Conservation (phyloP, 37 sponge, comb jelly and placozoan genomes). For the Cladorhizidae sp. region DNA sequence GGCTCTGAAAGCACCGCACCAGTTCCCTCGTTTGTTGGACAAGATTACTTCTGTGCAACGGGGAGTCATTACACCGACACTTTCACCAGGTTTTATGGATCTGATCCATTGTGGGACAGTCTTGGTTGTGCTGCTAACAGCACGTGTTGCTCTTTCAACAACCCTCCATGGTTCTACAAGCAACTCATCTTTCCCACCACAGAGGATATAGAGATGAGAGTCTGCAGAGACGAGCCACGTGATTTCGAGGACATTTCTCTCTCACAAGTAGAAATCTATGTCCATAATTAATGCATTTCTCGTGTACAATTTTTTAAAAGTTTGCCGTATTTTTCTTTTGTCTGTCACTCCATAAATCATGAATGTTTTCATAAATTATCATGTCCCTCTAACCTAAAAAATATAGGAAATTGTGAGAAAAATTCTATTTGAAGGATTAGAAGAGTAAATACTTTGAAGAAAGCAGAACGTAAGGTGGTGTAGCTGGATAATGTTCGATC, state of each 20-base stretch:
- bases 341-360: too few relatives aligned
- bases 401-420: too few relatives aligned
- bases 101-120: constrained; percentile 57
- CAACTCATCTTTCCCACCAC: constrained; percentile 8
- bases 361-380: too few relatives aligned
- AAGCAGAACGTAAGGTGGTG: too few relatives aligned
- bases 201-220: constrained; percentile 56
- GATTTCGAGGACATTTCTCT: not conserved
- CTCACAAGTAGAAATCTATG: not conserved
- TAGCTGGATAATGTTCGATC: too few relatives aligned
- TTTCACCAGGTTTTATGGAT: not conserved
- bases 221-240: not conserved
- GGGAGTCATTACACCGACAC: not conserved
- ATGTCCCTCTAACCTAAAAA: too few relatives aligned
- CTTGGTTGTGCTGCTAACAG: constrained; percentile 29
- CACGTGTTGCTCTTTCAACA: constrained; percentile 42
- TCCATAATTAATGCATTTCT: too few relatives aligned
- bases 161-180: constrained; percentile 58
- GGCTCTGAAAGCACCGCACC: not conserved
- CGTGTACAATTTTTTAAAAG: not conserved
- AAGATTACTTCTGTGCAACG: constrained; percentile 1
- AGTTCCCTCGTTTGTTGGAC: not conserved
- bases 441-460: too few relatives aligned
- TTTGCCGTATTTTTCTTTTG: too few relatives aligned
- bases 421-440: too few relatives aligned